Base-by-base conservation (phyloP, 2,113 vertebrate species). In the Neofelis nebulosa region DNA sequence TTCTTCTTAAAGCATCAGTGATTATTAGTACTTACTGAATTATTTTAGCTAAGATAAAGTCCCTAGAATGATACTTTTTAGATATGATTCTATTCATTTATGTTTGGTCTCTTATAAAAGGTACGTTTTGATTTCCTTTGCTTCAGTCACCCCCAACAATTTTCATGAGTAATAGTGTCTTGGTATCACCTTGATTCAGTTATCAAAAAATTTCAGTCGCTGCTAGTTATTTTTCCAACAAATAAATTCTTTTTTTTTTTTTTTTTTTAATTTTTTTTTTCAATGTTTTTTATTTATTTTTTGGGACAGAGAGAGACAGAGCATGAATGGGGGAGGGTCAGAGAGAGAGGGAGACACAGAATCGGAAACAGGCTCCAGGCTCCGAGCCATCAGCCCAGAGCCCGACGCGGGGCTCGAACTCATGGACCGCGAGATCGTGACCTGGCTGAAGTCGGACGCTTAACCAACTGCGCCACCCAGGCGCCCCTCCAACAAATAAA, bases 211-310 rank as follows among this genome's bases (percentile, higher is more conserved):
- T 41, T 94, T 92, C 19, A 68, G 21, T 89, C 8, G 29, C 61
- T 92, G 33, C 12, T 31, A 45, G 41, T 69, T 96, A 85, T 85
- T 96, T 89, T 85, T 76, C 71, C 4, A 55, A 55, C 6, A 63
- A 57, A 76, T 92, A 92, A 63, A 71, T 97, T 86, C 16, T 97
- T 94, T n/a, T n/a, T n/a, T n/a, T n/a, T n/a, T n/a, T n/a, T n/a
- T n/a, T n/a, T n/a, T n/a, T n/a, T n/a, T n/a, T n/a, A n/a, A n/a
- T n/a, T n/a, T n/a, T n/a, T n/a, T n/a, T n/a, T n/a, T n/a, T n/a
- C n/a, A n/a, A n/a, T n/a, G n/a, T n/a, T n/a, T n/a, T n/a, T n/a
- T n/a, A n/a, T n/a, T n/a, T n/a, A n/a, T n/a, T n/a, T n/a, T n/a
- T n/a, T n/a, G n/a, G n/a, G n/a, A n/a, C n/a, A n/a, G n/a, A n/a